These are phyloP conservation scores for Leptopilina drosophilae DNA, from an alignment of 2,888 invertebrate genomes.

Conservation along the genomic window DNA sequence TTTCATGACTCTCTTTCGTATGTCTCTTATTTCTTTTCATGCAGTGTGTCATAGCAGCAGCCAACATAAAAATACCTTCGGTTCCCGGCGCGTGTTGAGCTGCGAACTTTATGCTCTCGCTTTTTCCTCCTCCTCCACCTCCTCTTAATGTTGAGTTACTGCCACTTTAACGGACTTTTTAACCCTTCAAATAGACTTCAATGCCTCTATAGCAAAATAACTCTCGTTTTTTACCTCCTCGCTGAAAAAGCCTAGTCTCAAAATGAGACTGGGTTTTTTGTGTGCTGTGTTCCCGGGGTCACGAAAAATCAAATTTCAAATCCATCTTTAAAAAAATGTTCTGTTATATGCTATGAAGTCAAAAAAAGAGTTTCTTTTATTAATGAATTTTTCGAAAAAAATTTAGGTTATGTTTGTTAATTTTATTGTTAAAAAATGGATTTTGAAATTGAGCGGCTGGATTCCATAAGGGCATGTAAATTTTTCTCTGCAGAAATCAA, in stretches of 20 bases:
- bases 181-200: slow-evolving; percentile 71
- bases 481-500: no score
- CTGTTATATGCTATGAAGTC: no score
- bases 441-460: no score
- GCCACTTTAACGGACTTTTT: slow-evolving; percentile 73
- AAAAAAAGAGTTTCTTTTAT: no score
- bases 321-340: slow-evolving; percentile 16
- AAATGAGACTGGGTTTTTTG: no score
- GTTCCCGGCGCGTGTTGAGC: slow-evolving; percentile 53
- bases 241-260: no score
- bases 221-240: slow-evolving; percentile 31
- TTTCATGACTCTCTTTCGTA: slow-evolving; percentile 35
- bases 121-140: slow-evolving; percentile 50
- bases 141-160: slow-evolving; percentile 70
- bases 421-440: no score
- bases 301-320: slow-evolving; percentile 21
- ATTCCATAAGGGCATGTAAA: no score
- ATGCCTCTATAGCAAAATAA: slow-evolving; percentile 47
- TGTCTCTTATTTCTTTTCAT: slow-evolving; percentile 42
- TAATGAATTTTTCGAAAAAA: no score
- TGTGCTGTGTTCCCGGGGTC: slow-evolving; percentile 4
- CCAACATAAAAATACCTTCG: slow-evolving; percentile 65
- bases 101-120: slow-evolving; percentile 61
- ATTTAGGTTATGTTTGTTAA: no score
- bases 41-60: slow-evolving; percentile 49